Base-by-base conservation (phyloP, 2,797 vertebrate genomes). In the Poecilia gillii region DNA sequence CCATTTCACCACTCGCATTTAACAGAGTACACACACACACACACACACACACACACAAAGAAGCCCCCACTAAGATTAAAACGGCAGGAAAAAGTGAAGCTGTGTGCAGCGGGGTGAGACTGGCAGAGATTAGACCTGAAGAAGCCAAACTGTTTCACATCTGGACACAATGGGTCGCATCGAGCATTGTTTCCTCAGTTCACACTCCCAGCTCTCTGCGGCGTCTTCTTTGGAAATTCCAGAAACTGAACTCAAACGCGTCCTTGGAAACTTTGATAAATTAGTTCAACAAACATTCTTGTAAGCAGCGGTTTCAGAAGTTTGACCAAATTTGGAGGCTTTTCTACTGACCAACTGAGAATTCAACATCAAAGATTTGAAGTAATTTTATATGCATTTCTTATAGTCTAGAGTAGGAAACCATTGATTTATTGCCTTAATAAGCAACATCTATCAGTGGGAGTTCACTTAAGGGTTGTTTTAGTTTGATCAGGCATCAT, bases 1-100 rank as follows among this genome's bases (percentile, higher is more conserved):
- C 93, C 93, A 93, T 95, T 96, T 96, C 95, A 94, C 92, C 95
- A 94, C 94, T 94, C 91, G 82, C 90, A 92, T 94, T 94, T 92
- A 91, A 92, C 74, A 93, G 89, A 90, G 85, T 80, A 36, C 25
- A 76, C 90, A 91, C 75, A 85, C 59, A 62, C 47, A 47, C 46
- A 47, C 39, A 39, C 90, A 91, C 31, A 72, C 68, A 71, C 90
- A 91, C 75, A 85, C 12, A 73, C 71, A 72, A 80, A 89, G 81
- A 91, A 88, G 87, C 76, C 79, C 82, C 79, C 55, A 25, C 71
- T 49, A 59, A 92, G 93, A 91, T 92, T 93, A 90, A 92, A 95
- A 91, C 77, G 73, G 93, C 90, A 87, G 94, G 90, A 91, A 92
- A 92, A 92, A 93, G 91, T 91, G 90, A 94, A 93, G 79, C 92